Percentiles rank a stretch among this genome's conserved stretches.
Conservation (phyloP, 92 coral and sea anemone genomes). For the Zoanthus sociatus region DNA sequence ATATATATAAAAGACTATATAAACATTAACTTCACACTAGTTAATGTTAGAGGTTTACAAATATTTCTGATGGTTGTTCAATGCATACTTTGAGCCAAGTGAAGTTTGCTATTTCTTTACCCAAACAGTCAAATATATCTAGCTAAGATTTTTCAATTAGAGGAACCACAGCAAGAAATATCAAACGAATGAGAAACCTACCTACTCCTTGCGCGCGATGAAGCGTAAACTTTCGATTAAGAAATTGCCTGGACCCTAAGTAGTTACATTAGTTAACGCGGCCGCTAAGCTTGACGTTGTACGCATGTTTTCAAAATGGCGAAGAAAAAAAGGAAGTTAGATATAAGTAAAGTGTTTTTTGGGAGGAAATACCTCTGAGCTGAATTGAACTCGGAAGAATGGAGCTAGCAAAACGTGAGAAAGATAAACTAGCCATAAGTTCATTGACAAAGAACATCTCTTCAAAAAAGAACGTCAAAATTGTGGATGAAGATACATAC, state of each 20-base stretch:
- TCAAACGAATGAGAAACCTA: too few species aligned
- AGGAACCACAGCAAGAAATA: too few species aligned
- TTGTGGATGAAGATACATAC: slow-evolving; percentile 94
- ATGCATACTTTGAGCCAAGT: too few species aligned
- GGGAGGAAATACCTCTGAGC: background rate
- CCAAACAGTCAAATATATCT: too few species aligned
- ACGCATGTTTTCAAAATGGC: slow-evolving; percentile 26
- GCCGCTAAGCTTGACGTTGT: slow-evolving; percentile 32
- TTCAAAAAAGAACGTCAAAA: slow-evolving; percentile 48
- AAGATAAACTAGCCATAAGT: slow-evolving; percentile 47
- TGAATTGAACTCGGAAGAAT: slow-evolving; percentile 15
- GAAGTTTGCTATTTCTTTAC: too few species aligned
- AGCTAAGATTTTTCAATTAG: too few species aligned
- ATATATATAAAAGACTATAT: too few species aligned
- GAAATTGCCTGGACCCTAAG: slow-evolving; percentile 1
- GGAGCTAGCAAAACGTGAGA: slow-evolving; percentile 74
- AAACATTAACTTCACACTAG: too few species aligned
- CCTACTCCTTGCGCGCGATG: background rate
- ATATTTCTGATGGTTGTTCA: too few species aligned
- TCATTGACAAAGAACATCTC: slow-evolving; percentile 5
- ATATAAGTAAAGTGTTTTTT: too few species aligned
- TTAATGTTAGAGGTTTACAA: too few species aligned
- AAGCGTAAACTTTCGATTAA: background rate
- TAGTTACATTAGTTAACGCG: background rate
- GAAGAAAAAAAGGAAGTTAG: background rate